Conservation (phyloP, 30 jellyfish, hydroid and myxozoan genomes). For the Morbakka virulenta region DNA sequence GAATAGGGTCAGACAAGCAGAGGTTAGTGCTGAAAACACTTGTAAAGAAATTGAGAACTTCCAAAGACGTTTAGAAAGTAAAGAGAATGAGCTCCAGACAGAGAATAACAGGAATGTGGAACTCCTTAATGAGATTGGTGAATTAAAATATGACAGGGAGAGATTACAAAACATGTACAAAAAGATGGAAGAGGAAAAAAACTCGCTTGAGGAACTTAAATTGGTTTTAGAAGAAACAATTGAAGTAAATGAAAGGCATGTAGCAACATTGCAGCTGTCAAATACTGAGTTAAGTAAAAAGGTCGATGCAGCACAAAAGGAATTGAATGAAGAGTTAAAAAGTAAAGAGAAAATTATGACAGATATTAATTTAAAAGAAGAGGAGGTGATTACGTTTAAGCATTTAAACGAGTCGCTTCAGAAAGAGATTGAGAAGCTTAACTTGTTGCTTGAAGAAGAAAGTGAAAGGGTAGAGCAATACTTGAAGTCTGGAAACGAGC, state of each 20-base stretch:
- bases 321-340: not conserved
- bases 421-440: not conserved
- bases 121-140: constrained; percentile 25
- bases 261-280: constrained; percentile 36
- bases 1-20: not conserved
- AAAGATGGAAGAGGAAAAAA: constrained; percentile 18
- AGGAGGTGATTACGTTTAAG: not conserved
- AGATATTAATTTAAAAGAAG: constrained; percentile 13
- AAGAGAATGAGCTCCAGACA: not conserved
- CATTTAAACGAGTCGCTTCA: not conserved
- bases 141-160: constrained; percentile 59
- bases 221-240: constrained; percentile 67
- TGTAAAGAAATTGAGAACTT: no score
- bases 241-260: constrained; percentile 55
- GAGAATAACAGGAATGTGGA: constrained; percentile 30
- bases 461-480: not conserved
- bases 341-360: no score
- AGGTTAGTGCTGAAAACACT: no score
- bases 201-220: constrained; percentile 61
- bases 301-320: constrained; percentile 6
- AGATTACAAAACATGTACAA: constrained; percentile 49
- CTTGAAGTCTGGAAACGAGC: not conserved
- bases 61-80: not conserved
- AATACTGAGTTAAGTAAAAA: constrained; percentile 3
- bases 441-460: not conserved